phyloP scores from a whole-genome alignment of 1,140 invertebrate species.

The Drosophila varians region DNA sequence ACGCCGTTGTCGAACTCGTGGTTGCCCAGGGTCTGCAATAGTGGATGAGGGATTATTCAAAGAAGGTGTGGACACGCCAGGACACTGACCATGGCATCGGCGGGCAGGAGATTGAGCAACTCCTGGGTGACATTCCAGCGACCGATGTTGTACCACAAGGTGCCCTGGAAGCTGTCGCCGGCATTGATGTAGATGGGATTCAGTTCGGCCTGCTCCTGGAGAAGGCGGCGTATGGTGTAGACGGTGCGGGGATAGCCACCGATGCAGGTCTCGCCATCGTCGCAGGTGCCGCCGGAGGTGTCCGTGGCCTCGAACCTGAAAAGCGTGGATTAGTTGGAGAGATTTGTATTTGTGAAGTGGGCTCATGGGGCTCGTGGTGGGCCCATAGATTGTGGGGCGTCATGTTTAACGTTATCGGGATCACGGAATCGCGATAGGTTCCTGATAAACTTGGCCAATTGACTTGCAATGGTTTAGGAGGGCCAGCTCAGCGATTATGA shows the following conservation, averaged over 20 bases:
- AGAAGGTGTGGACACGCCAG: not conserved
- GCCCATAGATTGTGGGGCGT: not conserved
- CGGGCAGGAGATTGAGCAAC: slow-evolving; percentile 90
- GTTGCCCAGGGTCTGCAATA: slow-evolving; percentile 90
- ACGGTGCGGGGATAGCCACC: slow-evolving; percentile 90
- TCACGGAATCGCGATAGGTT: slow-evolving; percentile 24
- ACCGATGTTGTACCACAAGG: slow-evolving; percentile 92
- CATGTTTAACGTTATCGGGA: slow-evolving; percentile 21
- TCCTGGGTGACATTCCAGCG: slow-evolving; percentile 89
- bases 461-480: slow-evolving; percentile 12
- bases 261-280: slow-evolving; percentile 84
- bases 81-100: slow-evolving; percentile 90
- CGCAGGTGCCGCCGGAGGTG: slow-evolving; percentile 86
- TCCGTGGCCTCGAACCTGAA: slow-evolving; percentile 89
- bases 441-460: slow-evolving; percentile 1
- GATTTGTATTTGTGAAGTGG: not conserved
- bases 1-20: slow-evolving; percentile 95
- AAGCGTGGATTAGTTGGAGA: slow-evolving; percentile 19
- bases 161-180: slow-evolving; percentile 94
- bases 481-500: not conserved
- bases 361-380: not conserved
- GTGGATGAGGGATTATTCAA: not conserved
- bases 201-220: slow-evolving; percentile 85
- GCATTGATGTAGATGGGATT: slow-evolving; percentile 91
- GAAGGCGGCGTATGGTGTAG: slow-evolving; percentile 85